Conservation (phyloP, 2,797 vertebrate genomes). For the Sardinella longiceps region DNA sequence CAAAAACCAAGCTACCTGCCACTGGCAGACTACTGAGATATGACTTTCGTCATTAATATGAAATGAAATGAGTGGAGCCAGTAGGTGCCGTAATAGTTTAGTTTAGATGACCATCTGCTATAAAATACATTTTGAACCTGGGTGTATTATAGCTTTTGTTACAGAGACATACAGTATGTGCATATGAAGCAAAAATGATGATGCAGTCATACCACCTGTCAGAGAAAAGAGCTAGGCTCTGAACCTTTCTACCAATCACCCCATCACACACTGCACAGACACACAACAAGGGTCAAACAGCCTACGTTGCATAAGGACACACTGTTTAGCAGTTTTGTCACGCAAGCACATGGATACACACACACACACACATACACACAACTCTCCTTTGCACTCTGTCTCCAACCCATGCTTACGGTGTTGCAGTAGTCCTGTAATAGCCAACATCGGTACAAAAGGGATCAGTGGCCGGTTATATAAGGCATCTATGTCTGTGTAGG, state of each 20-base stretch:
- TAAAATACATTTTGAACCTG: too few species aligned
- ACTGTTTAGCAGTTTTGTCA: not conserved
- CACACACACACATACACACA: not conserved
- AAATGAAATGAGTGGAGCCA: too few species aligned
- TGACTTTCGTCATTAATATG: too few species aligned
- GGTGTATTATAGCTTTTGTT: too few species aligned
- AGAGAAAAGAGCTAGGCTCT: not conserved
- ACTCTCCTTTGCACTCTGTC: not conserved
- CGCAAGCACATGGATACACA: too few species aligned
- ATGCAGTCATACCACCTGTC: not conserved
- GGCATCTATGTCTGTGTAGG: not conserved
- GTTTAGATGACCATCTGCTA: too few species aligned
- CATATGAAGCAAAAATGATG: not conserved
- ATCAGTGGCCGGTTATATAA: not conserved
- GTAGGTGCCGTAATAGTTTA: too few species aligned
- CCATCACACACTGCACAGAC: not conserved
- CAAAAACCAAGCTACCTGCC: too few species aligned
- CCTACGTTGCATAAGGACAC: not conserved
- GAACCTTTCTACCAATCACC: too few species aligned
- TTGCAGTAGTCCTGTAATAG: not conserved
- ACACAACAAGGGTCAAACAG: not conserved
- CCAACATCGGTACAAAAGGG: not conserved
- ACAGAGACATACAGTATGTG: not conserved
- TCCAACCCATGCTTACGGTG: too few species aligned
- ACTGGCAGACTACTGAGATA: too few species aligned